Percentiles rank a stretch among this genome's conserved stretches.
Evolutionary conservation across 2,113 vertebrate species (phyloP).

Genomic region (Prunella fulvescens): DNA sequence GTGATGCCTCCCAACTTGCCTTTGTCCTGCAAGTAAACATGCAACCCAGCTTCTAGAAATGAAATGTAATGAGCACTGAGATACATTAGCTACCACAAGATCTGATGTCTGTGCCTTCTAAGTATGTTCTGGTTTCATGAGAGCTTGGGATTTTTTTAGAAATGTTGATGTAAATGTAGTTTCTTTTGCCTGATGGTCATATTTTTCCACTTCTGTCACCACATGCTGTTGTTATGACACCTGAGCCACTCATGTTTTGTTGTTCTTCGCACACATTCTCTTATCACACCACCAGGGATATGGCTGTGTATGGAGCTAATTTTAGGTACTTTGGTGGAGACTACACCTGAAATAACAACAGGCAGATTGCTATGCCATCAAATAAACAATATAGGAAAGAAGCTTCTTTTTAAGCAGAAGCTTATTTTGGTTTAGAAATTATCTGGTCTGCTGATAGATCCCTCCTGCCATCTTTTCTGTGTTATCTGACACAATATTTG

Average conservation of each 20-base stretch:
- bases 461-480: conserved; percentile 21
- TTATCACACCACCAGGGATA: background rate
- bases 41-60: conserved; percentile 39
- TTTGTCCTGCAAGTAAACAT: conserved; percentile 9
- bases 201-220: background rate
- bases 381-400: conserved; percentile 32
- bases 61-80: conserved; percentile 7
- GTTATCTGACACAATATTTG: background rate
- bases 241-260: background rate
- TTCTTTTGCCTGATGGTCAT: background rate
- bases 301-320: background rate
- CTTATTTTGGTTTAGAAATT: conserved; percentile 49
- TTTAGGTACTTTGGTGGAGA: conserved; percentile 4
- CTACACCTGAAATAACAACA: conserved; percentile 61
- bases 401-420: background rate
- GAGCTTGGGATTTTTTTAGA: background rate
- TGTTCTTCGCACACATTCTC: background rate
- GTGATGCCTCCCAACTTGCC: background rate
- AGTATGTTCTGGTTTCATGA: background rate
- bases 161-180: background rate
- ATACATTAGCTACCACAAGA: background rate
- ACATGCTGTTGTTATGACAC: background rate
- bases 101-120: background rate
- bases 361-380: background rate
- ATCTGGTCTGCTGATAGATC: conserved; percentile 33